A percentile compares a stretch with the other conserved stretches of the same genome.
Conservation (phyloP, 2,113 vertebrate species). For the Empidonax alnorum region DNA sequence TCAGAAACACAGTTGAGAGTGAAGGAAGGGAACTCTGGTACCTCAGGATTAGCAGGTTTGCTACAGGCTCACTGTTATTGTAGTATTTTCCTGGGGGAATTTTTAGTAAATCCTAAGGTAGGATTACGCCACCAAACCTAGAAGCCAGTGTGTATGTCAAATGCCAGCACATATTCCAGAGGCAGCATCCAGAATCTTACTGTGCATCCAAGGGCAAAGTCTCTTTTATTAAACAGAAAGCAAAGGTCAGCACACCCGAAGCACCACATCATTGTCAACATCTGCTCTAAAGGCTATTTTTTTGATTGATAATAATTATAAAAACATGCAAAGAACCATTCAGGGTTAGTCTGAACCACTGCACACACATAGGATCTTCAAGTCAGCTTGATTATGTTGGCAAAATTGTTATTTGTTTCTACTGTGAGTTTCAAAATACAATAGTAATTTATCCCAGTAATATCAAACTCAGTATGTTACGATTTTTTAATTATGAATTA, state of each 20-base stretch:
- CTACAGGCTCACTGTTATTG: neutral
- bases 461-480: neutral
- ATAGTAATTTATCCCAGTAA: neutral
- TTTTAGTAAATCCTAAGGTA: neutral
- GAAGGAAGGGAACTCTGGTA: neutral
- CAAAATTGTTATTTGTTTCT: neutral
- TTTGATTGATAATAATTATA: neutral
- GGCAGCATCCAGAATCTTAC: neutral
- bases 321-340: neutral
- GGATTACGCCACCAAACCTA: neutral
- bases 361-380: neutral
- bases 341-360: neutral
- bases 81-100: neutral
- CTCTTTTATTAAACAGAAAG: neutral
- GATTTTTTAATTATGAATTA: neutral
- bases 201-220: neutral
- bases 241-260: neutral
- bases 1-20: neutral
- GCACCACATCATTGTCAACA: neutral
- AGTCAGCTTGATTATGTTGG: neutral
- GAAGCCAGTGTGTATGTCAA: neutral
- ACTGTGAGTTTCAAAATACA: neutral
- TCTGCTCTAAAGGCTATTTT: neutral
- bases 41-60: neutral
- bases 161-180: neutral